Evolutionary conservation across 1,140 invertebrate species (phyloP).

Genomic region (Mizuhopecten yessoensis): DNA sequence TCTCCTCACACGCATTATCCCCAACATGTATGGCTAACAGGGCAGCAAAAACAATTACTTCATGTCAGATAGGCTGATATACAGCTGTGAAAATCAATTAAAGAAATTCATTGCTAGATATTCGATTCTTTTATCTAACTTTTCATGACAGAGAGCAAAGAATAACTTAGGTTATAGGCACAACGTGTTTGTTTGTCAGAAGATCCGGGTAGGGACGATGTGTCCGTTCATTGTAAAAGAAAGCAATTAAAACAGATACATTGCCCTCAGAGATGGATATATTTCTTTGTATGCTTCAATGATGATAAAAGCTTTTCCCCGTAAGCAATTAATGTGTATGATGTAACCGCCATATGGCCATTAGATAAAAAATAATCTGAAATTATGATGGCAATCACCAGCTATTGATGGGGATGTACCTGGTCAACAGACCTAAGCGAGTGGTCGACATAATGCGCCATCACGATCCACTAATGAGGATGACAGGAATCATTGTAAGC

Average conservation of each 20-base stretch:
- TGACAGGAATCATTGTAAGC: not conserved
- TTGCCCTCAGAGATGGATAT: not conserved
- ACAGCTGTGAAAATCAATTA: constrained; percentile 24
- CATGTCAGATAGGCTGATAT: not conserved
- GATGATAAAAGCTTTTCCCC: not conserved
- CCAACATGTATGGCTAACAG: not conserved
- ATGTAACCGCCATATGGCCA: not conserved
- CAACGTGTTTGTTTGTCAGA: not conserved
- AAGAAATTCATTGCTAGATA: not conserved
- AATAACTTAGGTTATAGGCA: not conserved
- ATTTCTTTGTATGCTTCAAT: not conserved
- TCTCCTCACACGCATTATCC: not conserved
- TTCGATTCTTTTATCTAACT: not conserved
- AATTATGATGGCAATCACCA: not conserved
- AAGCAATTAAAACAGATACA: not conserved
- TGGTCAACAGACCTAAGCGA: not conserved
- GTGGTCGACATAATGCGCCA: not conserved
- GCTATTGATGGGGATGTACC: not conserved
- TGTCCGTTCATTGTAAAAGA: not conserved
- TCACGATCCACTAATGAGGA: not conserved
- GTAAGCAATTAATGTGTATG: not conserved
- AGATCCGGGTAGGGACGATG: not conserved
- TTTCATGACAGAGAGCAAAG: not conserved
- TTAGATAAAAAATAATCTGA: not conserved
- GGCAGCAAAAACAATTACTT: constrained; percentile 31